Base-by-base conservation (phyloP, 1,140 invertebrate species). In the Steinernema feltiae region DNA sequence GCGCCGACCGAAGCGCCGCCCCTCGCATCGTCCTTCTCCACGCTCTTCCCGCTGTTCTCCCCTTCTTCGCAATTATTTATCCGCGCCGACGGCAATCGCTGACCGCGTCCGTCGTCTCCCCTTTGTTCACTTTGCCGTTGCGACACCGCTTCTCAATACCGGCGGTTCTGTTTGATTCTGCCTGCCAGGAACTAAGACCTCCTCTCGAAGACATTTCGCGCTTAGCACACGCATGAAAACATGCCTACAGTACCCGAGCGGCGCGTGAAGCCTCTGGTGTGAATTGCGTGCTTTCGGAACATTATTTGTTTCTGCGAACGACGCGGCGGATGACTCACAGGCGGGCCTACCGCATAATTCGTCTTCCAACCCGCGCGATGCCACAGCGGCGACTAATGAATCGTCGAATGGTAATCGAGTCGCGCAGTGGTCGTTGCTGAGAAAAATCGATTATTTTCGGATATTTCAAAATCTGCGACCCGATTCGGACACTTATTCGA, bases 21-120 rank as follows among this genome's bases (percentile, higher is more conserved):
- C n/a, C n/a, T n/a, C n/a, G n/a, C n/a, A n/a, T n/a, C n/a, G n/a
- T 46, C 41, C 41, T 46, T 46, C 41, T 46, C 41, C 41, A 46
- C 41, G 41, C 41, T 46, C 41, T 46, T 46, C 41, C n/a, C 53
- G 35, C 35, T 41, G 7, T 41, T 41, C 35, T 41, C 35, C 18
- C 53, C 53, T 63, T 63, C 53, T 63, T 63, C 53, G 53, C 53
- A 63, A 63, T 63, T 63, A 63, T 63, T 63, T 63, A 63, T 63
- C 53, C 53, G 53, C 53, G 53, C 53, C 53, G 24, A 63, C 53
- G 53, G 53, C 53, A 63, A 63, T 63, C 53, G 53, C 53, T 63
- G 53, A 63, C 53, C 53, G 53, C 53, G 53, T 63, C 53, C 53
- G 53, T 21, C 53, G 15, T 15, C 15, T 21, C 24, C 15, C 53